Conservation (phyloP, 2,888 invertebrate species). For the Antheraea assamensis region DNA sequence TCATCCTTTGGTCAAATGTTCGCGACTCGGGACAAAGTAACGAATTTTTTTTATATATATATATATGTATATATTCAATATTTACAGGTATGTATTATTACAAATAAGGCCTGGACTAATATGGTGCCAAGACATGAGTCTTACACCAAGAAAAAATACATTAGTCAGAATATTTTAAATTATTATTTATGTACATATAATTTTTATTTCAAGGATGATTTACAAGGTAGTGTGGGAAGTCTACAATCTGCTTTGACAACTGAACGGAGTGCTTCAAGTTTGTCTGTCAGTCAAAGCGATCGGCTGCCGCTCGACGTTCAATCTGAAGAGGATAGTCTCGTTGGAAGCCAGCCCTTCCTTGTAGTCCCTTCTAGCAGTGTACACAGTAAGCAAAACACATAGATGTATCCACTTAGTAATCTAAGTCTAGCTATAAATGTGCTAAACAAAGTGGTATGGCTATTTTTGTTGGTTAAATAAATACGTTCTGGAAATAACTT, state of each 20-base stretch:
- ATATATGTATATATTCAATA: no score
- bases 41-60: no score
- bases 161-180: no score
- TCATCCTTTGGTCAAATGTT: no score
- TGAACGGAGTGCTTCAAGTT: conserved; percentile 52
- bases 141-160: no score
- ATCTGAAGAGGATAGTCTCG: conserved; percentile 43
- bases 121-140: no score
- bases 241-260: conserved; percentile 49
- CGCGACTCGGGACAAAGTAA: no score
- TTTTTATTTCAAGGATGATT: conserved; percentile 36
- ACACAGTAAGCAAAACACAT: conserved; percentile 53
- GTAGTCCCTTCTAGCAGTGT: conserved; percentile 49
- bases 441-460: neutral
- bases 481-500: no score
- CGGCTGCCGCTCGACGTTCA: conserved; percentile 32
- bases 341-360: conserved; percentile 50
- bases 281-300: conserved; percentile 51
- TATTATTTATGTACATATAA: neutral
- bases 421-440: neutral
- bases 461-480: neutral
- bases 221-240: conserved; percentile 52
- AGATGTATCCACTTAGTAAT: neutral
- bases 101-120: no score
- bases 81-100: no score